Evolutionary conservation across 2,888 invertebrate species (phyloP), one percentile per base, ranked within the genome.

Genomic region (Latrodectus hesperus): DNA sequence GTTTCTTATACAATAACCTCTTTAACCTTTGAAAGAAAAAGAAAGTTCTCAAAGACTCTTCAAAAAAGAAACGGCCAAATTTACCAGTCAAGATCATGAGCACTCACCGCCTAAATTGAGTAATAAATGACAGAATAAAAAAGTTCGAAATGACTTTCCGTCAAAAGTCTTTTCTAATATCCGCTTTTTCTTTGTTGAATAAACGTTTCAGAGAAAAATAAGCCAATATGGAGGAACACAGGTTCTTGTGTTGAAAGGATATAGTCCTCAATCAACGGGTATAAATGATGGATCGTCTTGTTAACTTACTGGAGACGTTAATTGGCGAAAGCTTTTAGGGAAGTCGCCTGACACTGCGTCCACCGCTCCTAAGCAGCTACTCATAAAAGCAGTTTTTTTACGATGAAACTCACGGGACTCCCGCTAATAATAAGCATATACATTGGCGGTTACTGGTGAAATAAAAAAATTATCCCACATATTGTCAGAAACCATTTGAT

Each of bases 311-410:
- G 81, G 81, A 38, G 81, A 81, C 81, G 74, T 74, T 81, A 81
- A 81, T 81, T 81, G 81, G 73, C 49, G 53, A 81, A 81, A 81
- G 81, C 81, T 81, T 81, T 81, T 81, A 81, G 73, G 81, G 60
- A 60, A 60, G 60, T 60, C 60, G n/a, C 60, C n/a, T 60, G 12
- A 12, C n/a, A n/a, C 60, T n/a, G n/a, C 10, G 60, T 60, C 60
- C 60, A 11, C n/a, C 60, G 6, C 38, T n/a, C n/a, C 60, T 11
- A 60, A 16, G 6, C 60, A 60, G 60, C 11, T 60, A 60, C 60
- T 60, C 60, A 60, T 60, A 60, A 60, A 60, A n/a, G 11, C 60
- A 60, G 14, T 60, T 60, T 60, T 60, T 60, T 60, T 60, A 60
- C 60, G 60, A 60, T 60, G n/a, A 60, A 60, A n/a, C 12, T 6